These are phyloP conservation scores for Cervus canadensis DNA, from an alignment of 2,113 vertebrate genomes.

Conservation along the genomic window DNA sequence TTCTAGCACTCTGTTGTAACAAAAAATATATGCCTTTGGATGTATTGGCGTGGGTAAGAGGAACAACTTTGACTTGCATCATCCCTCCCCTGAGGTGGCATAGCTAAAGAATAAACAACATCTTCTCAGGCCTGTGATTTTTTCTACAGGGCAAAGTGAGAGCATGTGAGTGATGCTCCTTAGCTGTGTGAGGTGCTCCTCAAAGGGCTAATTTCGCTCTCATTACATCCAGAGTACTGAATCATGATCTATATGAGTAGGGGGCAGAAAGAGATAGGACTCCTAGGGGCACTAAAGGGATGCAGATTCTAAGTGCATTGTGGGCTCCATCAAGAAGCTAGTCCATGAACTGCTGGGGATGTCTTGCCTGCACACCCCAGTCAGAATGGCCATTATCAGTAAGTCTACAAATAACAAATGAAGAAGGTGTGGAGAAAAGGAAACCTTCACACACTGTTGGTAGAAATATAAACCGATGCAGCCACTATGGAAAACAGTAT, in stretches of 20 bases:
- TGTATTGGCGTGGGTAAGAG: background rate
- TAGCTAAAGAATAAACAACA: too few species aligned
- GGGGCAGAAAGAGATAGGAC: background rate
- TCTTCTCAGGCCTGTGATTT: background rate
- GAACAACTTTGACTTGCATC: rapidly evolving
- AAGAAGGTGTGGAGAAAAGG: background rate
- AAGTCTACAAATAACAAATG: background rate
- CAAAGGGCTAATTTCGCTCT: background rate
- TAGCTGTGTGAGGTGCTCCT: background rate
- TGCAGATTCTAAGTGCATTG: background rate
- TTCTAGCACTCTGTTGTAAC: too few species aligned
- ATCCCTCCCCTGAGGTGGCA: too few species aligned
- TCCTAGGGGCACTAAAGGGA: background rate
- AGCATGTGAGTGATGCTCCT: background rate
- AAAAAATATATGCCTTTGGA: too few species aligned
- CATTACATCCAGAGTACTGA: background rate
- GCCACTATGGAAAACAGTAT: background rate
- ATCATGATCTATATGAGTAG: too few species aligned
- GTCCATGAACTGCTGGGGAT: background rate
- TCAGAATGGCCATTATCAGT: background rate
- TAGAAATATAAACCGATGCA: background rate
- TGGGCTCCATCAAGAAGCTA: background rate
- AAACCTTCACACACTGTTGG: background rate
- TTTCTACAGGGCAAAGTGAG: background rate
- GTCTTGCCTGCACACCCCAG: background rate